Base-by-base conservation (phyloP, 30 jellyfish, hydroid and myxozoan genomes). In the Turritopsis rubra region DNA sequence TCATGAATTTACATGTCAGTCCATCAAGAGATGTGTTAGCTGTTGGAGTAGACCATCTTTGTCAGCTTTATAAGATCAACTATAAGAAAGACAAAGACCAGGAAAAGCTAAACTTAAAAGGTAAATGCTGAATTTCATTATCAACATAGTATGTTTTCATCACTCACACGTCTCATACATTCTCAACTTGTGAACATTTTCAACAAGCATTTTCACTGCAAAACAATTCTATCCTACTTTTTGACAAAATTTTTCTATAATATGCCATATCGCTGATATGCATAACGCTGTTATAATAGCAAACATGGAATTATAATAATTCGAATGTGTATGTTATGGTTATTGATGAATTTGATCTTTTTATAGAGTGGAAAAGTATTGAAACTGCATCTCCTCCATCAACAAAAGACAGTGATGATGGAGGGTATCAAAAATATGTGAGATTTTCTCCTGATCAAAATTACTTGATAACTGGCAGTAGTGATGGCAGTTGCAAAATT, bases 31-130 rank as follows among this genome's bases (percentile, higher is more conserved):
- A 87, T 52, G 52, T 81, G 24, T 73, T 92, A 75, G 98, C 95
- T 5, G 96, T 89, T 53, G 98, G 98, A 66, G 81, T 88, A 89
- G 98, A 92, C 82, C 89, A 92, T 75, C 1, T 79, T 24, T 92
- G 98, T 30, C 94, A 91, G 73, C 73, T 88, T 16, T 84, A 80
- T 72, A 78, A 82, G 16, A 65, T 82, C 23, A 30, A 82, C 18
- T 74, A 29, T 41, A 18, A 0, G 53, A 30, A 74, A 9, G 82
- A 27, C 7, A 71, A 82, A 20, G 88, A 27, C 1, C 86, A 77
- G 54, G 83, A 85, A 18, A 75, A 78, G 21, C 18, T 60, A 26
- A 17, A 21, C 28, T 29, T 71, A 30, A 83, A 73, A 83, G 88
- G 88, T 75, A 73, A 21, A 23, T 41, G 73, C n/a, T n/a, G n/a